Percentiles rank a stretch among this genome's conserved stretches.
These are phyloP conservation scores for Sorex fumeus DNA, from an alignment of 2,113 vertebrate species.

Conservation along the genomic window DNA sequence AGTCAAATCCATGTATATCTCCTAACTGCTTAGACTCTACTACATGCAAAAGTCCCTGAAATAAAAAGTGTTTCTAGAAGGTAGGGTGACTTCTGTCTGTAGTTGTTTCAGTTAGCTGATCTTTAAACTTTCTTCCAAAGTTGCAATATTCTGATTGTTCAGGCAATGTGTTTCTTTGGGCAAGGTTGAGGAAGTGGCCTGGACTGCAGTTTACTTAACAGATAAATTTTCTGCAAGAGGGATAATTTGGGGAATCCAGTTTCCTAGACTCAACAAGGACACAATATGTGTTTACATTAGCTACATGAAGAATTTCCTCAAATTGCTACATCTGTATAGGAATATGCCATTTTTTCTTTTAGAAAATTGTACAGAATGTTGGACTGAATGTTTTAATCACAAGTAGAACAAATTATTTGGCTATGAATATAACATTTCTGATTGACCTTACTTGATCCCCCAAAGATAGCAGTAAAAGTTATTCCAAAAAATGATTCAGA, in stretches of 20 bases:
- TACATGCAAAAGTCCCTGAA: slow-evolving; percentile 4
- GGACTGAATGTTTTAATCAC: slow-evolving; percentile 41
- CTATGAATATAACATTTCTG: slow-evolving; percentile 40
- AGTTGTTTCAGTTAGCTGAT: slow-evolving; percentile 28
- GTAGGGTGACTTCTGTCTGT: not conserved
- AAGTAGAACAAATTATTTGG: slow-evolving; percentile 41
- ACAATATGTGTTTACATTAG: slow-evolving; percentile 67
- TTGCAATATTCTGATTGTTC: slow-evolving; percentile 52
- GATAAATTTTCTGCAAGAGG: slow-evolving; percentile 65
- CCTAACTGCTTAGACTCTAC: not conserved
- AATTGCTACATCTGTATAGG: slow-evolving; percentile 25
- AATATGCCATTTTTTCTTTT: slow-evolving; percentile 50
- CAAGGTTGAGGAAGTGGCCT: slow-evolving; percentile 55
- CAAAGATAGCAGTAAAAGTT: not conserved
- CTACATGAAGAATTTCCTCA: slow-evolving; percentile 58
- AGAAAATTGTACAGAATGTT: slow-evolving; percentile 52
- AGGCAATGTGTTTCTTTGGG: slow-evolving; percentile 37
- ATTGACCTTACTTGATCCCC: slow-evolving; percentile 38
- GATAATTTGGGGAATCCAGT: slow-evolving; percentile 62
- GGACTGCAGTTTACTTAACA: slow-evolving; percentile 63
- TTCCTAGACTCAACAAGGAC: slow-evolving; percentile 68
- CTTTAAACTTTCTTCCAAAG: slow-evolving; percentile 53
- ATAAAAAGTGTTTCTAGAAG: slow-evolving; percentile 31
- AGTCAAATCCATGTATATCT: not conserved
- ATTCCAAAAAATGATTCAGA: slow-evolving; percentile 50